Evolutionary conservation across 1,140 invertebrate genomes (phyloP), one percentile per base, ranked within the genome.

Genomic region (Nautilus pompilius): DNA sequence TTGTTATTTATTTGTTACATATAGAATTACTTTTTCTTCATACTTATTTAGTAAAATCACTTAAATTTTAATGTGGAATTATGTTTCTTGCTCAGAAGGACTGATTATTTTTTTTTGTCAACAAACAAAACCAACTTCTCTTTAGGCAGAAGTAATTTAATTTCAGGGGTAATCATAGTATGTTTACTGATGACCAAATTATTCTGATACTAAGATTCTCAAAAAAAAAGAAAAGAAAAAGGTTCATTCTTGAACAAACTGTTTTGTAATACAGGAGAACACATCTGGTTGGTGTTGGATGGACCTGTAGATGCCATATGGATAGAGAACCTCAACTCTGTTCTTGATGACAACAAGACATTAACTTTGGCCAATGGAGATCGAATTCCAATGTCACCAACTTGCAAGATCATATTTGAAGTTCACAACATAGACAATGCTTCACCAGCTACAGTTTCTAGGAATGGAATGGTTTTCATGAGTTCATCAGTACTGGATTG

Each of bases 271-370:
- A 8, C 46, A 80, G 80, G 78, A 55, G 80, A 82, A 36, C 73
- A 78, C 59, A 68, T 93, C 48, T 83, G 81, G 81, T 69, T 83
- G 28, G 72, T 82, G 5, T 62, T 83, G 20, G 81, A 83, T 68
- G 81, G 81, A 20, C 81, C 81, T 34, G 81, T 83, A 22, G 81
- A 83, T 72, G 81, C 81, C 51, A 79, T 83, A 22, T 83, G 81
- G 81, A 83, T 83, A 70, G 81, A 83, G 63, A 83, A 83, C 60
- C 68, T 83, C 8, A 83, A 83, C 67, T 83, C 81, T 57, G 81
- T 83, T 20, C 70, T 83, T 22, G 81, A 83, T 72, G 81, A 83
- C 64, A 83, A 82, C 63, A 82, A 83, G 62, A 82, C 80, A 4
- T 60, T 83, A 6, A 83, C 81, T 0, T 66, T 83, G 34, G 81